Base-by-base conservation (phyloP, 2,888 invertebrate genomes). In the Anarsia innoxiella region DNA sequence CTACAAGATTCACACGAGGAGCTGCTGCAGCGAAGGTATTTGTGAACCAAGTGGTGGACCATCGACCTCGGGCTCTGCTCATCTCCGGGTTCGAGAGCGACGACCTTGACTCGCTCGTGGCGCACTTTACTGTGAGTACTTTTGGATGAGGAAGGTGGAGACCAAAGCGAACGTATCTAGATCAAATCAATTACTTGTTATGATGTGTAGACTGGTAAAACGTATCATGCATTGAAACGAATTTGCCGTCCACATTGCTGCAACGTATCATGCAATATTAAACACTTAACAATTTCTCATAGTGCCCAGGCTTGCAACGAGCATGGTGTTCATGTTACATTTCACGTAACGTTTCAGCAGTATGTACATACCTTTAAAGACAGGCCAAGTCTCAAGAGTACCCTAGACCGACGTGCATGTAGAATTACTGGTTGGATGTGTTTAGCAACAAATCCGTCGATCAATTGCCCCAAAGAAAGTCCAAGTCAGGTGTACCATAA, bases 31-130 rank as follows among this genome's bases (percentile, higher is more conserved):
- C 41, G 12, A 73, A 68, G 43, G 48, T 73, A 45, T 87, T 77
- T 59, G 80, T 84, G 8, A 78, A 70, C 60, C 88, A 90, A 37
- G 88, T 92, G 8, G 90, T 95, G 25, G 97, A 97, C 80, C 93
- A 96, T 51, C 83, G 97, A 39, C 95, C 97, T 1, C 91, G 93
- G 2, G 91, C 94, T 42, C 85, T 97, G 39, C 88, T 95, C 42
- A 91, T 97, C 32, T 93, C 94, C 3, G 96, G 96, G 10, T 96
- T 96, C 75, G 91, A 92, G 56, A 87, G 88, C 8, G 94, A 94
- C 44, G 96, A 96, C 53, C 88, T 93, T 47, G 91, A 93, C 15
- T 90, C 91, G 23, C 88, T 97, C 25, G 71, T 94, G 40, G 86
- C 88, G 5, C 96, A 96, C 74, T 95, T 97, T 71, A 89, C 92